phyloP scores from a whole-genome alignment of 2,888 invertebrate genomes.

The Priocnemis perturbator region DNA sequence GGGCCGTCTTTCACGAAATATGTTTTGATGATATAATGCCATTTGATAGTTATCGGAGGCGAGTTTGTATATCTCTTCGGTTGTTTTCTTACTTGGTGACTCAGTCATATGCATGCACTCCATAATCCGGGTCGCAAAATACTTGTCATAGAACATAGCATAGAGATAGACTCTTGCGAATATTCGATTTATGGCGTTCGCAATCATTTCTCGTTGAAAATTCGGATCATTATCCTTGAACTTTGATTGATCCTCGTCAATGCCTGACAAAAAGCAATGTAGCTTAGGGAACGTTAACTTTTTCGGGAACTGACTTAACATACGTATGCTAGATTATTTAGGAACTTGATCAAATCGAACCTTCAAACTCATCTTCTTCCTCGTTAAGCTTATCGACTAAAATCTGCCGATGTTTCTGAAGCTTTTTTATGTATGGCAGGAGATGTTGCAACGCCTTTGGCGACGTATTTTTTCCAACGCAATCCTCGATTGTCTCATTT shows the following conservation, averaged over 20 bases:
- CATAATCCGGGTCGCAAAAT: constrained; percentile 70
- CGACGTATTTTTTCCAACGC: constrained; percentile 65
- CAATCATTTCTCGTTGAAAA: constrained; percentile 36
- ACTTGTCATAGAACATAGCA: constrained; percentile 73
- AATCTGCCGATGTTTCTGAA: constrained; percentile 49
- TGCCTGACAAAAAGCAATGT: constrained; percentile 47
- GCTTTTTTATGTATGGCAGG: constrained; percentile 61
- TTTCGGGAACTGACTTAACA: too few species aligned
- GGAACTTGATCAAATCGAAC: constrained; percentile 34
- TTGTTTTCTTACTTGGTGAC: constrained; percentile 72
- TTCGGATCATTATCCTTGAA: constrained; percentile 62
- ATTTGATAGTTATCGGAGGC: constrained; percentile 67
- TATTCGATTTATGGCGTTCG: constrained; percentile 51
- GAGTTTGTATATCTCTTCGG: constrained; percentile 61
- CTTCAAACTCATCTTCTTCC: constrained; percentile 66
- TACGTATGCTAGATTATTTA: too few species aligned
- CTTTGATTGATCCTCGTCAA: constrained; percentile 61
- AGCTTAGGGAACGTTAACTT: too few species aligned
- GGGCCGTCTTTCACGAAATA: constrained; percentile 74
- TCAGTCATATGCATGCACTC: constrained; percentile 59
- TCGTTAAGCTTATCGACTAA: constrained; percentile 58
- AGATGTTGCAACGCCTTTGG: constrained; percentile 52
- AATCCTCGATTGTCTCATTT: constrained; percentile 66
- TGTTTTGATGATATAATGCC: constrained; percentile 71
- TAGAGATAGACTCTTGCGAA: constrained; percentile 75